Percentiles rank a stretch among this genome's conserved stretches.
phyloP scores from a whole-genome alignment of 1,140 invertebrate genomes.

The Meloidogyne chitwoodi region DNA sequence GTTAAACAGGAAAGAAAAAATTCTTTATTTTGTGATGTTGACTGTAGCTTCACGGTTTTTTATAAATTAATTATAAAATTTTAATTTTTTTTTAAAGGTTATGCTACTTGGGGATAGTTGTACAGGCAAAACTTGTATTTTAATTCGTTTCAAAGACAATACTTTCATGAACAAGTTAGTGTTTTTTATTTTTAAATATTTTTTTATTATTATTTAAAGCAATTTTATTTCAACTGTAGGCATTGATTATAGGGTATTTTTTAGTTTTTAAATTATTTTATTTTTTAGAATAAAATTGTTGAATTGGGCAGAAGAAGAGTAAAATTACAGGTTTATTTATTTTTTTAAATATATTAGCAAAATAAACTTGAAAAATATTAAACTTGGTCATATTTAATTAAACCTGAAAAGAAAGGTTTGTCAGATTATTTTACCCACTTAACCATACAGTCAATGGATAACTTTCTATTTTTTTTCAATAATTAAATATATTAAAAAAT shows the following conservation, averaged over 20 bases:
- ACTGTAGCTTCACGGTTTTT: slow-evolving; percentile 14
- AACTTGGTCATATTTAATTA: no score
- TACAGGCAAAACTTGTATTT: slow-evolving; percentile 63
- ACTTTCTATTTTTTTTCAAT: no score
- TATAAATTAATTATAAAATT: background rate
- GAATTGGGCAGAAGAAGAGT: slow-evolving; percentile 57
- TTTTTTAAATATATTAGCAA: no score
- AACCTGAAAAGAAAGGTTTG: no score
- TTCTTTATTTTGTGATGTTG: slow-evolving; percentile 7
- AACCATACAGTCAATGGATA: no score
- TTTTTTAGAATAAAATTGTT: slow-evolving; percentile 57
- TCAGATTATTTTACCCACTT: no score
- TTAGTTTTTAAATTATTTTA: background rate
- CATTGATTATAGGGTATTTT: slow-evolving; percentile 62
- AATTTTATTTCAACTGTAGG: slow-evolving; percentile 66
- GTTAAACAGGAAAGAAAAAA: background rate
- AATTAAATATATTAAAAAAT: slow-evolving; percentile 17
- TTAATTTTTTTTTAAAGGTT: slow-evolving; percentile 37
- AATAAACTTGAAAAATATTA: no score
- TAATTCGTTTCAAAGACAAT: slow-evolving; percentile 64
- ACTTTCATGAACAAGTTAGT: slow-evolving; percentile 13
- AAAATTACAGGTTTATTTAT: slow-evolving; percentile 53
- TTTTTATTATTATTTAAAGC: slow-evolving; percentile 62
- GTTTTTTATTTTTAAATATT: background rate
- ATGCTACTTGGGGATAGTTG: slow-evolving; percentile 60